Conservation (phyloP, 92 coral and sea anemone genomes). For the Paragorgia papillata region DNA sequence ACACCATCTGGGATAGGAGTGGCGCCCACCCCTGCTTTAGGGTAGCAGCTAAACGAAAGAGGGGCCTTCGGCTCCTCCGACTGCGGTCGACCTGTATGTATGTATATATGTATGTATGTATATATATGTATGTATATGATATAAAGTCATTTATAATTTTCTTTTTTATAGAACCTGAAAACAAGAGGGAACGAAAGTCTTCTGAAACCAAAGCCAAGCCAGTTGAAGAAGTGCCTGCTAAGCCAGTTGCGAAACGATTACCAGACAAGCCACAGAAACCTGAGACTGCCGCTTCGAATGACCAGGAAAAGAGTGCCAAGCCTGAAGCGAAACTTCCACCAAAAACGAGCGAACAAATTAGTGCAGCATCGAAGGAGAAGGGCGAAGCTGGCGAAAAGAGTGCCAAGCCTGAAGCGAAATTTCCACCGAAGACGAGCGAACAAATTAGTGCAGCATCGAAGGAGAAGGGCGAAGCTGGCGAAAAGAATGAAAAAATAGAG, state of each 20-base stretch:
- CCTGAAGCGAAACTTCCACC: constrained; percentile 44
- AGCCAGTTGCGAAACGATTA: constrained; percentile 34
- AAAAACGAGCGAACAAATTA: constrained; percentile 31
- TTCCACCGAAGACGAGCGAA: constrained; percentile 38
- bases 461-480: constrained; percentile 7
- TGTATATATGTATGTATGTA: too few relatives aligned
- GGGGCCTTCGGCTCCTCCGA: too few relatives aligned
- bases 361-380: constrained; percentile 44
- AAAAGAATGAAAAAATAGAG: constrained; percentile 10
- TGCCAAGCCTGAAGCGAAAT: constrained; percentile 30
- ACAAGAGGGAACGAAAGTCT: constrained; percentile 3
- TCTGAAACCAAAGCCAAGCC: constrained; percentile 21
- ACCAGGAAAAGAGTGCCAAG: constrained; percentile 22
- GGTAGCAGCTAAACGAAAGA: too few relatives aligned
- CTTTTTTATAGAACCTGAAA: too few relatives aligned
- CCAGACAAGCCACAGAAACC: constrained; percentile 26
- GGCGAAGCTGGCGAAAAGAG: constrained; percentile 17
- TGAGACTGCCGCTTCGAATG: constrained; percentile 12
- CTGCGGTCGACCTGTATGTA: too few relatives aligned
- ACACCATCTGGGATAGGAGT: too few relatives aligned
- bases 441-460: constrained; percentile 46
- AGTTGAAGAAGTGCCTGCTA: constrained; percentile 10
- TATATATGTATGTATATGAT: too few relatives aligned
- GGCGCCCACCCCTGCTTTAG: too few relatives aligned
- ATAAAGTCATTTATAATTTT: too few relatives aligned